Evolutionary conservation across 2,888 invertebrate species (phyloP).

Genomic region (Sisyra terminalis): DNA sequence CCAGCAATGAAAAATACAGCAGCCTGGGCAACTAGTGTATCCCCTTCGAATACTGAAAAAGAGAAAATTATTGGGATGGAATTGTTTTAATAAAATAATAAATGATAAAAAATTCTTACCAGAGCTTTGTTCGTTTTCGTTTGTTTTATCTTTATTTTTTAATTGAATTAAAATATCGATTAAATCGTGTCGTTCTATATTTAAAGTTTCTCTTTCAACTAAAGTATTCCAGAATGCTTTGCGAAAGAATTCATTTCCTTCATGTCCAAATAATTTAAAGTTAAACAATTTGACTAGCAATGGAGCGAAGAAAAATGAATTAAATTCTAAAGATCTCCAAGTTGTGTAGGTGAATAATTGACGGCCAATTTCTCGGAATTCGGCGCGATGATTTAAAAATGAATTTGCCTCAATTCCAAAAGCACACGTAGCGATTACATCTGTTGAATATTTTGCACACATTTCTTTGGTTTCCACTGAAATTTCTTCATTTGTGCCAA

Average conservation of each 20-base stretch:
- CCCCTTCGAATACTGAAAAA: slow-evolving; percentile 15
- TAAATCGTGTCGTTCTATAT: slow-evolving; percentile 25
- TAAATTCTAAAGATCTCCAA: slow-evolving; percentile 22
- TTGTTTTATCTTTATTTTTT: slow-evolving; percentile 15
- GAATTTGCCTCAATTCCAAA: slow-evolving; percentile 30
- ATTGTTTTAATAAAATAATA: not conserved
- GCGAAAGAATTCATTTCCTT: slow-evolving; percentile 23
- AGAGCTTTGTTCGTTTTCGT: not conserved
- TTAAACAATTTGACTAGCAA: slow-evolving; percentile 20
- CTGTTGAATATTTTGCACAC: slow-evolving; percentile 21
- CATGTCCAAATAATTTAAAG: slow-evolving; percentile 24
- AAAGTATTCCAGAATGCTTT: slow-evolving; percentile 27
- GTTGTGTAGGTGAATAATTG: slow-evolving; percentile 25
- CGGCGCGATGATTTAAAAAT: slow-evolving; percentile 21
- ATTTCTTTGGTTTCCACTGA: slow-evolving; percentile 16
- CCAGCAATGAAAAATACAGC: slow-evolving; percentile 34
- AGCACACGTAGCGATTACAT: slow-evolving; percentile 30
- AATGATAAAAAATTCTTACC: not conserved
- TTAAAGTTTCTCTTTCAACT: slow-evolving; percentile 23
- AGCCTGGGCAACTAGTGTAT: slow-evolving; percentile 25
- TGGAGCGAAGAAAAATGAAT: slow-evolving; percentile 27
- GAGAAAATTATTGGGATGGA: not conserved
- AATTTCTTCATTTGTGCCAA: slow-evolving; percentile 14
- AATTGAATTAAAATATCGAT: slow-evolving; percentile 30
- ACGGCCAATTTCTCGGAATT: slow-evolving; percentile 25